Evolutionary conservation across 2,888 invertebrate genomes (phyloP).

Genomic region (Eustalomyia histrio): DNA sequence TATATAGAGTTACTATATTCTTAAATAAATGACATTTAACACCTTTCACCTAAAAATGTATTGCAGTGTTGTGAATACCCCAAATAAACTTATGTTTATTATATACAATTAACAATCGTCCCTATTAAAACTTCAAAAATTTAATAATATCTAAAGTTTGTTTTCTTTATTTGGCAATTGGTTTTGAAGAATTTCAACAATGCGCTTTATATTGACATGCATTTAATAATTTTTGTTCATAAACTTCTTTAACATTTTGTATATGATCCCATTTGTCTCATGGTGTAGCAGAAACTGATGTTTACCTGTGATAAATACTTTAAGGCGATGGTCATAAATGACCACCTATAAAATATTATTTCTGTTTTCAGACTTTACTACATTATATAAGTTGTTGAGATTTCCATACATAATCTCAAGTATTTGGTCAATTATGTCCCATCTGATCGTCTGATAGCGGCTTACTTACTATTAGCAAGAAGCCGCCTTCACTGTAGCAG

Average conservation of each 20-base stretch:
- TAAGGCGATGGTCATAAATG: too few relatives aligned
- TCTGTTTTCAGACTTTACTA: too few relatives aligned
- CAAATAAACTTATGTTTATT: constrained; percentile 34
- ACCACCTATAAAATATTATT: too few relatives aligned
- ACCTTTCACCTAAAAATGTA: too few relatives aligned
- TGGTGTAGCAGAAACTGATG: constrained; percentile 47
- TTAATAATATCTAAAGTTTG: constrained; percentile 45
- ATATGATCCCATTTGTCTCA: constrained; percentile 61
- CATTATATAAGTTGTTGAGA: too few relatives aligned
- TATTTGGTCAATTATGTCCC: too few relatives aligned
- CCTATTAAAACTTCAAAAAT: constrained; percentile 50
- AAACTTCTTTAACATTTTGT: constrained; percentile 32
- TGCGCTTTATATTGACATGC: constrained; percentile 79
- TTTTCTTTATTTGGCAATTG: constrained; percentile 62
- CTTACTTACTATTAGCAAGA: too few relatives aligned
- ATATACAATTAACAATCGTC: constrained; percentile 30
- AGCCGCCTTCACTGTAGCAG: too few relatives aligned
- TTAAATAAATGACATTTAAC: too few relatives aligned
- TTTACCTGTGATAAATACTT: neutral
- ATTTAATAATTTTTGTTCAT: constrained; percentile 76
- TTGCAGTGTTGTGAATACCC: neutral
- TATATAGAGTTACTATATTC: too few relatives aligned
- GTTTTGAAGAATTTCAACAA: constrained; percentile 68
- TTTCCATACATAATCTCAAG: too few relatives aligned
- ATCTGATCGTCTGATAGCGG: too few relatives aligned